A percentile compares a stretch with the other conserved stretches of the same genome.
Evolutionary conservation across 2,113 vertebrate species (phyloP).

Genomic region (Percina caprodes): DNA sequence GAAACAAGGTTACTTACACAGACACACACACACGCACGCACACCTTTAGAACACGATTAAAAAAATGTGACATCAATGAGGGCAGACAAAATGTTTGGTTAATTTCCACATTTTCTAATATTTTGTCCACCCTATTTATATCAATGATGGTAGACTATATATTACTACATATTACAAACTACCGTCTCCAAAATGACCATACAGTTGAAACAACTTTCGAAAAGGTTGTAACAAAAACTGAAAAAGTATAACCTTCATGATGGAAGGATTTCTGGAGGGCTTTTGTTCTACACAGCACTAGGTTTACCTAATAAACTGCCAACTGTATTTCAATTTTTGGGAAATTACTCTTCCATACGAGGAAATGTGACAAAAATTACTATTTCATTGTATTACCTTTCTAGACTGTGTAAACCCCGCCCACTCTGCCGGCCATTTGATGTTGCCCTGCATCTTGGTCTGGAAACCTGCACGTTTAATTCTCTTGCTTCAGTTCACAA

Average conservation of each 20-base stretch:
- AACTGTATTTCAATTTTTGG: neutral
- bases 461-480: too few relatives aligned
- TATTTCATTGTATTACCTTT: neutral
- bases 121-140: neutral
- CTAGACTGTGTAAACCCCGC: too few relatives aligned
- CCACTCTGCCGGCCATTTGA: too few relatives aligned
- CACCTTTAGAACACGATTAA: too few relatives aligned
- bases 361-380: neutral
- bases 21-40: too few relatives aligned
- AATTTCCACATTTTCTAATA: neutral
- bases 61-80: neutral
- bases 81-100: neutral
- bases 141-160: neutral
- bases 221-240: neutral
- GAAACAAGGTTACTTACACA: neutral
- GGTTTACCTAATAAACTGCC: neutral
- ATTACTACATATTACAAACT: too few relatives aligned
- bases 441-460: too few relatives aligned
- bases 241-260: neutral
- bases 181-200: too few relatives aligned
- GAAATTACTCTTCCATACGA: neutral
- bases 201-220: neutral
- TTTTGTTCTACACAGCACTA: neutral
- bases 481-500: too few relatives aligned
- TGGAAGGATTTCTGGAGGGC: neutral